Conservation (phyloP, 2,797 vertebrate species). For the Ispidina lecontei region DNA sequence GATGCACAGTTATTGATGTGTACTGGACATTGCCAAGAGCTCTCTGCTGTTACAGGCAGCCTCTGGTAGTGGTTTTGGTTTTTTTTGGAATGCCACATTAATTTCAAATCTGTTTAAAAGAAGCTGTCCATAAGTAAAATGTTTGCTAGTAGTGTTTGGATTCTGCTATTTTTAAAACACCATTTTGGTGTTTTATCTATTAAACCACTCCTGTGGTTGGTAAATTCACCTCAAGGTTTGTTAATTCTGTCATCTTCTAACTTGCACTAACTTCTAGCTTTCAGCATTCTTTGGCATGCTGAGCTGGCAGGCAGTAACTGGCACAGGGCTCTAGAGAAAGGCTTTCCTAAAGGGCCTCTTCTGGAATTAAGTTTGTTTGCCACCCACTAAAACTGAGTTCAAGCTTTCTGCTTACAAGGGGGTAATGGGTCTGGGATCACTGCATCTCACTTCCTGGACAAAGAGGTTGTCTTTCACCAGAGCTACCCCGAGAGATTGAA, state of each 20-base stretch:
- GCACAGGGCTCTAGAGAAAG: neutral
- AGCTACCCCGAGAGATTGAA: neutral
- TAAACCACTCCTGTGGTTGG: neutral
- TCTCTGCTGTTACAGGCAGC: neutral
- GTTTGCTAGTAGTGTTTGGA: neutral
- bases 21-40: neutral
- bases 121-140: accelerated
- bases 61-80: no score
- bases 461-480: neutral
- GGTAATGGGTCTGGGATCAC: neutral
- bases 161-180: neutral
- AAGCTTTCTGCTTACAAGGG: neutral
- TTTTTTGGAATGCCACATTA: accelerated
- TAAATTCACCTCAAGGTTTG: neutral
- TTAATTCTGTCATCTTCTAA: neutral
- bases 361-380: neutral
- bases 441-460: neutral
- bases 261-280: neutral
- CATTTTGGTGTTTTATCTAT: accelerated
- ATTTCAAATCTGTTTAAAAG: neutral
- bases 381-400: neutral
- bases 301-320: neutral
- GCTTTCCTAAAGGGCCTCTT: neutral
- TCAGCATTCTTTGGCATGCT: neutral
- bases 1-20: accelerated